phyloP scores from a whole-genome alignment of 2,797 vertebrate species.

The Myotis pilosus region DNA sequence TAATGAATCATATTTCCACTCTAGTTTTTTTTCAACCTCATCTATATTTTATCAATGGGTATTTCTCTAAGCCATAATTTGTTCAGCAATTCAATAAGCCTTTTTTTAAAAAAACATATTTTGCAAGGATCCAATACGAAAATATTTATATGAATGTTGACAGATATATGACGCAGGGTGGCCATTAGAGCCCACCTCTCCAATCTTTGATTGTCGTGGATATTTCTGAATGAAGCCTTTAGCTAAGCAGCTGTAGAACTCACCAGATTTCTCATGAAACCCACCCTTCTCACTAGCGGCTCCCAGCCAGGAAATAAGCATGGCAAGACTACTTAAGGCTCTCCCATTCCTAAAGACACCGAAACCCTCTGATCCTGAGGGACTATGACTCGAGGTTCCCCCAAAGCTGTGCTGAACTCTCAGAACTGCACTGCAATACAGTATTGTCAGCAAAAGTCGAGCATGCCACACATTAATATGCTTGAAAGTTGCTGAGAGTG shows the following conservation, averaged over 20 bases:
- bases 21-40: background rate
- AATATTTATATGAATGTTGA: background rate
- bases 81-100: background rate
- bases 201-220: background rate
- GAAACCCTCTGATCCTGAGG: background rate
- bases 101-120: background rate
- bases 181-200: background rate
- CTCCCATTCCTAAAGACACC: background rate
- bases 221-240: accelerated
- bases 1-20: background rate
- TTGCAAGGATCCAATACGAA: background rate
- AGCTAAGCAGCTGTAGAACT: background rate
- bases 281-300: background rate
- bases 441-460: background rate
- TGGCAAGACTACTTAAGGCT: background rate
- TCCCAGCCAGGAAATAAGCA: background rate
- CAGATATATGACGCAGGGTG: background rate
- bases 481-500: background rate
- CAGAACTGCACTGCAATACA: background rate
- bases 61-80: background rate
- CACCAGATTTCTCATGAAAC: background rate
- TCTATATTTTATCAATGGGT: background rate
- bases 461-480: background rate
- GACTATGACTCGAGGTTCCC: background rate
- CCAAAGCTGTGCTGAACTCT: background rate